phyloP scores from a whole-genome alignment of 1,140 invertebrate species.

The Orius insidiosus region DNA sequence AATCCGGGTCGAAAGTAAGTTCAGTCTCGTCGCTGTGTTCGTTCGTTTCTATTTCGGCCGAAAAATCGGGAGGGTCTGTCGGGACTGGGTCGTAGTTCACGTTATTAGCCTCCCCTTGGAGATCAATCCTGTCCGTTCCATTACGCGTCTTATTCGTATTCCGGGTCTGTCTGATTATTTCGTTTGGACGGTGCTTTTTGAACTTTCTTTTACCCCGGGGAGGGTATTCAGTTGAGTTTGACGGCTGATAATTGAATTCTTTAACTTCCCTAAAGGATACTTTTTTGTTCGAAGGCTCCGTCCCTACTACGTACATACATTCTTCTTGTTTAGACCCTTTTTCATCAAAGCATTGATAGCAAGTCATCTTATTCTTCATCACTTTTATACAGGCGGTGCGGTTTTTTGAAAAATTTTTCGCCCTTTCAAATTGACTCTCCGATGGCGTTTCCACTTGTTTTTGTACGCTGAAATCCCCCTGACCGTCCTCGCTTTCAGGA shows the following conservation, averaged over 20 bases:
- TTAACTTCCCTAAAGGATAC: conserved; percentile 19
- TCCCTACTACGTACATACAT: conserved; percentile 48
- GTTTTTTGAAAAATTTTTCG: conserved; percentile 44
- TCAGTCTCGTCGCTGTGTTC: conserved; percentile 37
- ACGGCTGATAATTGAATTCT: conserved; percentile 13
- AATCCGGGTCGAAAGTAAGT: conserved; percentile 38
- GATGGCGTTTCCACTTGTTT: conserved; percentile 30
- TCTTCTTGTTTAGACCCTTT: conserved; percentile 49
- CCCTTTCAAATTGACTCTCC: conserved; percentile 37
- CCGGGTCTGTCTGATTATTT: conserved; percentile 4
- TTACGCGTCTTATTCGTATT: conserved; percentile 15
- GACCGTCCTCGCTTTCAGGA: conserved; percentile 8
- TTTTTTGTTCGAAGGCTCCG: conserved; percentile 20
- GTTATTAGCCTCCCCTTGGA: conserved; percentile 9
- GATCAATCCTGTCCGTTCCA: conserved; percentile 11
- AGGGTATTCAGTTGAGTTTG: background rate
- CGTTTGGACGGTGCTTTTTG: conserved; percentile 5
- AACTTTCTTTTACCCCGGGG: conserved; percentile 5
- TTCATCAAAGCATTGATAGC: conserved; percentile 47
- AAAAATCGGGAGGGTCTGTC: conserved; percentile 16
- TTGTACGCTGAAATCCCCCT: conserved; percentile 2
- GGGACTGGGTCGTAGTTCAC: conserved; percentile 15
- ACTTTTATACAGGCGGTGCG: conserved; percentile 48
- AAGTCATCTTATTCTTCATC: conserved; percentile 51
- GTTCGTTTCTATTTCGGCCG: conserved; percentile 25